A percentile compares a stretch with the other conserved stretches of the same genome.
These are phyloP conservation scores for Microplitis manilae DNA, from an alignment of 2,888 invertebrate genomes.

Conservation along the genomic window DNA sequence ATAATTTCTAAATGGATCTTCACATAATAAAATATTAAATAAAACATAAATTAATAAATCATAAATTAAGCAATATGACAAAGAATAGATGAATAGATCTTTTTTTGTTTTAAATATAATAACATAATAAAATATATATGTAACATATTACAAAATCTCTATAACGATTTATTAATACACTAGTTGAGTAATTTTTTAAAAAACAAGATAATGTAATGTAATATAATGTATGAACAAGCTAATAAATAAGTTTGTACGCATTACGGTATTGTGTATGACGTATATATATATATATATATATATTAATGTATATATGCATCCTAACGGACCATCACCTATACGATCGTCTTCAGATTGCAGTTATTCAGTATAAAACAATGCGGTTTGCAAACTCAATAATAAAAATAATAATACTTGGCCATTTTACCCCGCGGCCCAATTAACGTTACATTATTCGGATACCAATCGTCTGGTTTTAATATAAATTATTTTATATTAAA, in stretches of 20 bases:
- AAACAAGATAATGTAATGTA: background rate
- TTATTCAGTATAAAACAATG: slow-evolving; percentile 40
- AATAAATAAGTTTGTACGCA: background rate
- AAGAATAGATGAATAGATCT: background rate
- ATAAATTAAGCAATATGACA: slow-evolving; percentile 2
- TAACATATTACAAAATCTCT: background rate
- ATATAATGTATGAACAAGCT: background rate
- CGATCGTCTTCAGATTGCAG: slow-evolving; percentile 21
- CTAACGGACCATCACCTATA: slow-evolving; percentile 37
- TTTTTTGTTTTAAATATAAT: background rate
- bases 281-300: slow-evolving; percentile 2
- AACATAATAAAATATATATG: background rate
- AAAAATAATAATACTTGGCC: slow-evolving; percentile 9
- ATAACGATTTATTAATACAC: background rate
- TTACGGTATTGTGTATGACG: slow-evolving; percentile 28
- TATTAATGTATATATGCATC: background rate
- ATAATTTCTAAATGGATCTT: background rate
- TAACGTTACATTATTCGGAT: slow-evolving; percentile 33
- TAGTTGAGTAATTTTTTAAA: slow-evolving; percentile 2
- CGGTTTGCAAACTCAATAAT: slow-evolving; percentile 35
- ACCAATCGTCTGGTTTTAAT: slow-evolving; percentile 35
- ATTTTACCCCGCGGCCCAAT: slow-evolving; percentile 37
- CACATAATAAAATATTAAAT: slow-evolving; percentile 8
- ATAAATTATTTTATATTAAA: slow-evolving; percentile 22
- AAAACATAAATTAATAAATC: background rate